Conservation (phyloP, 2,113 vertebrate species). For the Haplochromis burtoni region DNA sequence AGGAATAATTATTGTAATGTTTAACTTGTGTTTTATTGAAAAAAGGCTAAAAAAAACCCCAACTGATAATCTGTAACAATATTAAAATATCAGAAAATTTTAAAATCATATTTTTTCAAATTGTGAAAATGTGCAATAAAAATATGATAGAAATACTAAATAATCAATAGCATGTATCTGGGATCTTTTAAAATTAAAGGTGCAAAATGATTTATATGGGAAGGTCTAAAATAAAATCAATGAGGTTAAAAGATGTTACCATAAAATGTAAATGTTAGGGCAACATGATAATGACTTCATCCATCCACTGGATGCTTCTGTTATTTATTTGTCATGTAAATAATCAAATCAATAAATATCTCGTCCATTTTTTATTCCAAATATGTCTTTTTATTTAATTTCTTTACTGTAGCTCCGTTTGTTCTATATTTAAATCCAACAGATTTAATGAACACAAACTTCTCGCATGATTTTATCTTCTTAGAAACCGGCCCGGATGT, state of each 20-base stretch:
- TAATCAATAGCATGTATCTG: rapidly evolving
- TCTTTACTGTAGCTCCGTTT: neutral
- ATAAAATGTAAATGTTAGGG: neutral
- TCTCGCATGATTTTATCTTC: neutral
- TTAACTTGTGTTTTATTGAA: neutral
- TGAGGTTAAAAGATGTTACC: neutral
- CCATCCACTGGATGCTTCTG: neutral
- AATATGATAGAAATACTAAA: neutral
- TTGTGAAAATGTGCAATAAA: neutral
- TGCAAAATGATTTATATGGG: neutral
- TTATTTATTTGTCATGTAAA: neutral
- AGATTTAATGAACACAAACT: neutral
- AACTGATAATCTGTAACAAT: neutral
- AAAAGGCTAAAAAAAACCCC: neutral
- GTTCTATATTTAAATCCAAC: neutral
- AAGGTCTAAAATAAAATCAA: neutral
- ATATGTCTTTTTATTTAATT: neutral
- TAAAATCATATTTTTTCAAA: neutral
- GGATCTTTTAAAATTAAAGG: neutral
- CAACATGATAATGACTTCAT: neutral
- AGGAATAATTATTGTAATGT: rapidly evolving
- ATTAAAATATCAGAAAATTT: rapidly evolving
- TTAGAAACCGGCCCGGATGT: neutral
- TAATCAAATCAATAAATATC: neutral
- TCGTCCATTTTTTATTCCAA: neutral